Evolutionary conservation across 2,113 vertebrate genomes (phyloP), one percentile per base, ranked within the genome.

Genomic region (Todiramphus saurophagus): DNA sequence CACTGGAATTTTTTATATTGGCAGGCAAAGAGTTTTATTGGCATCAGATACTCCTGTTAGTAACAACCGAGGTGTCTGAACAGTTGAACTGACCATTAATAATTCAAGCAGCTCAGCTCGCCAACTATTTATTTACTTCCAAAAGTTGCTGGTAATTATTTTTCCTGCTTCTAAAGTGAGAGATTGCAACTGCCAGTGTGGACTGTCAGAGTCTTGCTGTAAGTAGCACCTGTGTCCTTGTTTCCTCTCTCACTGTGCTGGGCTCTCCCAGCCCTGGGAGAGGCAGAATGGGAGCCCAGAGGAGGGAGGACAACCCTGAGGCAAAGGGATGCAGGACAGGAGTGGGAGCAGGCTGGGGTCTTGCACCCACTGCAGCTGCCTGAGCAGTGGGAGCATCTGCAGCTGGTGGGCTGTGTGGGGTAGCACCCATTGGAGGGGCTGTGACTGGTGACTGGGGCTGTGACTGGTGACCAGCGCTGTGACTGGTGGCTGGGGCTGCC

Each of bases 341-440:
- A 30, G 9, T 33, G 25, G 39, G 27, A 39, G 43, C 31, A 9
- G 59, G 81, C 66, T 37, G 89, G 20, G 82, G 4, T 39, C 58
- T 44, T 2, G 11, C 51, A 31, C 44, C 37, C 5, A 5, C 39
- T 8, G 69, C 33, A n/a, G 64, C 33, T 33, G 41, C 56, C n/a
- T 28, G 76, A 41, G 59, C 16, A 9, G 17, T 5, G 6, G 43
- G 30, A 64, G 35, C 53, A n/a, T 12, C 39, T 8, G 69, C 33
- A 28, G 67, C 41, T 7, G 28, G 55, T 37, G 1, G 19, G 19
- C 15, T 33, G 31, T 55, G 46, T 1, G 6, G 30, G 48, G 44
- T 27, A 1, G 4, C 19, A 4, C 8, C 43, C 2, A 1, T 7
- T 7, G 4, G 23, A 13, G 48, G 3, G 48, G 39, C 46, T 27